phyloP scores from a whole-genome alignment of 1,140 invertebrate species.

The Bradynema listronoti region DNA sequence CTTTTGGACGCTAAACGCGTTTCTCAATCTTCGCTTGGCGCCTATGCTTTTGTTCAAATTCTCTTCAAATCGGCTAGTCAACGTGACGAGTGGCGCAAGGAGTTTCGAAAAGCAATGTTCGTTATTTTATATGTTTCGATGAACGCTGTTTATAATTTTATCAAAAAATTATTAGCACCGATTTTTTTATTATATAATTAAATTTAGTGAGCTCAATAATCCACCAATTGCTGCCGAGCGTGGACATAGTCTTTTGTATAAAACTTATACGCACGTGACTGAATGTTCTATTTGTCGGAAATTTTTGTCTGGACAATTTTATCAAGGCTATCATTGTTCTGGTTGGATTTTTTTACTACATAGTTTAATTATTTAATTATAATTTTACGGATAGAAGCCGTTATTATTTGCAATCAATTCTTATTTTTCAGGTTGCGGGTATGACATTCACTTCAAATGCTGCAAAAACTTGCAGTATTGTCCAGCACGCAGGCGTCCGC shows the following conservation, averaged over 20 bases:
- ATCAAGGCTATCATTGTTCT: slow-evolving; percentile 61
- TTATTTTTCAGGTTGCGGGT: slow-evolving; percentile 25
- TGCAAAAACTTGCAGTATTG: slow-evolving; percentile 1
- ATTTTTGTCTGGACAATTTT: slow-evolving; percentile 81
- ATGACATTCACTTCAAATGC: slow-evolving; percentile 33
- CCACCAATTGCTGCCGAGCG: slow-evolving; percentile 17
- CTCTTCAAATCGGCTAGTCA: slow-evolving; percentile 27
- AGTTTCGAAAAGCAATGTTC: slow-evolving; percentile 34
- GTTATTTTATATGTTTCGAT: background rate
- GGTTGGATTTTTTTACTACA: slow-evolving; percentile 45
- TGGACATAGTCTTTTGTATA: slow-evolving; percentile 28
- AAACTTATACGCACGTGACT: slow-evolving; percentile 55
- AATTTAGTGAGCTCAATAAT: slow-evolving; percentile 29
- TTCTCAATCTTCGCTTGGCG: too few relatives aligned
- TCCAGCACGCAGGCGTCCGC: background rate
- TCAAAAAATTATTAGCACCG: slow-evolving; percentile 4
- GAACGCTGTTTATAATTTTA: too few relatives aligned
- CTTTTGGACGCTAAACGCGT: too few relatives aligned
- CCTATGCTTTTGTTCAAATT: slow-evolving; percentile 18
- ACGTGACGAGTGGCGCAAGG: slow-evolving; percentile 33
- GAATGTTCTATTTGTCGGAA: slow-evolving; percentile 76
- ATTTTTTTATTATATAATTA: slow-evolving; percentile 7
- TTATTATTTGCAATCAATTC: background rate
- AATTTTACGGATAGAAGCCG: background rate
- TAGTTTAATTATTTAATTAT: background rate